phyloP scores from a whole-genome alignment of 2,888 invertebrate species.

The Anthrax anthrax region DNA sequence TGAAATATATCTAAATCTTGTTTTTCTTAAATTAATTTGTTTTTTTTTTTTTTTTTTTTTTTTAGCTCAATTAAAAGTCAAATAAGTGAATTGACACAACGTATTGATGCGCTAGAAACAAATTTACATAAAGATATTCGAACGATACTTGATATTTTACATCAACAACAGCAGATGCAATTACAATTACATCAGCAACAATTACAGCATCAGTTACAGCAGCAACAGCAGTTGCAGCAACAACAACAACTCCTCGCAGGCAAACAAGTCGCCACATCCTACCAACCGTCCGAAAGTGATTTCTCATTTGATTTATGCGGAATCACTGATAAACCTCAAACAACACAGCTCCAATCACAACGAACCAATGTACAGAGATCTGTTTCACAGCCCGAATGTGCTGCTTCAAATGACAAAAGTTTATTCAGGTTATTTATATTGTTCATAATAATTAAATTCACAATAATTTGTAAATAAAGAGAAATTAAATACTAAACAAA shows the following conservation, averaged over 20 bases:
- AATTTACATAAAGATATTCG: constrained; percentile 21
- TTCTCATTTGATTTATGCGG: constrained; percentile 22
- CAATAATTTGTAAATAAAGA: too few relatives aligned
- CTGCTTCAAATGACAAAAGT: constrained; percentile 19
- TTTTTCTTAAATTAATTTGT: neutral
- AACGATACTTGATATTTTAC: constrained; percentile 21
- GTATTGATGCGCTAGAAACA: constrained; percentile 20
- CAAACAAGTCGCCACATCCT: constrained; percentile 18
- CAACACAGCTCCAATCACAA: constrained; percentile 14
- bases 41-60: neutral
- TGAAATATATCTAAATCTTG: too few relatives aligned
- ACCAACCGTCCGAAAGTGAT: constrained; percentile 25
- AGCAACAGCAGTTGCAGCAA: constrained; percentile 17
- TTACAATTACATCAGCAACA: constrained; percentile 17
- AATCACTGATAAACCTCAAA: constrained; percentile 13
- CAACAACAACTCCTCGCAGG: constrained; percentile 16
- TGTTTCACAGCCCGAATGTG: constrained; percentile 21
- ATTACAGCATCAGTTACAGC: constrained; percentile 17
- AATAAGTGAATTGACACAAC: constrained; percentile 19
- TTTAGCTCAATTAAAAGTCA: constrained; percentile 19
- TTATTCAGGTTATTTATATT: constrained; percentile 16
- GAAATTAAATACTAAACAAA: neutral
- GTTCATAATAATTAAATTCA: too few relatives aligned
- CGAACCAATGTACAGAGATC: constrained; percentile 22
- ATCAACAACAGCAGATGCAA: constrained; percentile 21